These are phyloP conservation scores for Brachionus calyciflorus DNA, from an alignment of 1,140 invertebrate genomes.

Conservation along the genomic window DNA sequence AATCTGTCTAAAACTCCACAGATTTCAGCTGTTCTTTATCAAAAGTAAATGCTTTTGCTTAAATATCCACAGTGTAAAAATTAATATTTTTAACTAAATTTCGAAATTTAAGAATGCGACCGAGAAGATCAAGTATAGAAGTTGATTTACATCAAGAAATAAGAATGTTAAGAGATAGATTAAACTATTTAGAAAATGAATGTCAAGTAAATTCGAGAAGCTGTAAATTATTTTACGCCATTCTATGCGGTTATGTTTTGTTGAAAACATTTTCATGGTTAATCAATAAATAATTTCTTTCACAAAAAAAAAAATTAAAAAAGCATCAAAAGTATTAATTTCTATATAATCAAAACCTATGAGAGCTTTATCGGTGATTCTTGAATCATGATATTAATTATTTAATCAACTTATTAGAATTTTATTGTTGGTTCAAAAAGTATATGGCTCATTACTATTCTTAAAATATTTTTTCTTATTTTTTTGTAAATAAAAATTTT, in stretches of 20 bases:
- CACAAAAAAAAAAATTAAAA: too few species aligned
- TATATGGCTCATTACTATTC: too few species aligned
- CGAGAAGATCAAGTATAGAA: conserved; percentile 45
- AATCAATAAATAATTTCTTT: conserved; percentile 8
- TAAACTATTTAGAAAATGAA: conserved; percentile 35
- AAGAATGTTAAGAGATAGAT: conserved; percentile 33
- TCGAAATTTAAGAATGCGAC: neutral
- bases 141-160: conserved; percentile 40
- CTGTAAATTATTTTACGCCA: conserved; percentile 44
- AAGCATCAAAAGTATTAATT: too few species aligned
- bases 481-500: too few species aligned
- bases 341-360: too few species aligned
- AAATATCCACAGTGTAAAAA: too few species aligned
- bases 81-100: neutral
- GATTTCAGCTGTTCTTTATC: conserved; percentile 11
- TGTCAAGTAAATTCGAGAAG: conserved; percentile 41
- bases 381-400: too few species aligned
- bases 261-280: conserved; percentile 45
- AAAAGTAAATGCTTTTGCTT: too few species aligned
- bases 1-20: conserved; percentile 23
- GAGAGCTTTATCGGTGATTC: too few species aligned
- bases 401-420: too few species aligned
- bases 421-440: too few species aligned
- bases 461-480: too few species aligned
- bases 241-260: conserved; percentile 41